Conservation (phyloP, 2,113 vertebrate species). For the Tachycineta bicolor region DNA sequence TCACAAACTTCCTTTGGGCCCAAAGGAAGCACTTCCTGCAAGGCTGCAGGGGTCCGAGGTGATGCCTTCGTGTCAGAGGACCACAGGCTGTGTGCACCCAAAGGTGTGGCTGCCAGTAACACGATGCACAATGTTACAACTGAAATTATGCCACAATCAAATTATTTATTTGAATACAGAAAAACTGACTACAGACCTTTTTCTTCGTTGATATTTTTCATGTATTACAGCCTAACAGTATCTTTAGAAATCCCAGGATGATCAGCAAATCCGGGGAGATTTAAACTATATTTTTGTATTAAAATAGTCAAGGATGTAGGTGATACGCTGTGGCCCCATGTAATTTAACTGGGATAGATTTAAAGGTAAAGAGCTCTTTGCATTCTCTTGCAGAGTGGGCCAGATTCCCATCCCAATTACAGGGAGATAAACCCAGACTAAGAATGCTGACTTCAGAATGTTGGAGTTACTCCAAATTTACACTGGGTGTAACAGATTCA, state of each 20-base stretch:
- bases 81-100: not conserved
- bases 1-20: not conserved
- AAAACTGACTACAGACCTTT: not conserved
- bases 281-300: conserved; percentile 59
- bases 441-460: not conserved
- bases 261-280: conserved; percentile 49
- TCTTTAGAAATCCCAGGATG: conserved; percentile 52
- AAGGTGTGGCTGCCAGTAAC: not conserved
- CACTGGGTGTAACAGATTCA: not conserved
- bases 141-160: not conserved
- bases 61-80: not conserved
- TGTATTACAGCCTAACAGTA: conserved; percentile 14
- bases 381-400: conserved; percentile 8
- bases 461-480: conserved; percentile 20
- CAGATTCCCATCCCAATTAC: conserved; percentile 33
- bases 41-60: not conserved
- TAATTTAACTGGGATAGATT: conserved; percentile 57
- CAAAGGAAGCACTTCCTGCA: not conserved
- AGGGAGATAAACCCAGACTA: not conserved
- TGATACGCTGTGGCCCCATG: not conserved
- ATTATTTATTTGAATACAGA: conserved; percentile 16
- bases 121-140: not conserved
- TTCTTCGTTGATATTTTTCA: conserved; percentile 6
- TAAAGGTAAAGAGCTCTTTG: conserved; percentile 48
- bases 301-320: conserved; percentile 65